Percentiles rank a stretch among this genome's conserved stretches.
Evolutionary conservation across 2,113 vertebrate genomes (phyloP).

Genomic region (Agelaius phoeniceus): DNA sequence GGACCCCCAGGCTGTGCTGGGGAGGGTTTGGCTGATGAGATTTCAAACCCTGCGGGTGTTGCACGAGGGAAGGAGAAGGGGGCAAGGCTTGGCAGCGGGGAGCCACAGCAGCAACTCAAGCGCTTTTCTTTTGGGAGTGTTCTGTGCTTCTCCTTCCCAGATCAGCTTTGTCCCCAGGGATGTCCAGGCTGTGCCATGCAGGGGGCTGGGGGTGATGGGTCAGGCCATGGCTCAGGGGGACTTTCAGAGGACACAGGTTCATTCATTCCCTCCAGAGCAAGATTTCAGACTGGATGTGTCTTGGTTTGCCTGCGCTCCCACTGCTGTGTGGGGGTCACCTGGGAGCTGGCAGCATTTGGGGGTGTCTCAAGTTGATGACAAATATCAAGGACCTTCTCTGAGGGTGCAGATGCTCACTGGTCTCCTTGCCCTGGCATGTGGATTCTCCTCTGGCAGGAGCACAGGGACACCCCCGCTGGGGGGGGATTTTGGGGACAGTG

Average conservation of each 20-base stretch:
- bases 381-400: rapidly evolving
- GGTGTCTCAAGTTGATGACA: background rate
- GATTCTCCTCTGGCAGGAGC: background rate
- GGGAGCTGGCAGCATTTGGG: background rate
- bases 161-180: background rate
- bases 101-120: background rate
- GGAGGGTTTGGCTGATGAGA: background rate
- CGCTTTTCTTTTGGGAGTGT: rapidly evolving
- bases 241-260: background rate
- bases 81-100: background rate
- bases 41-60: slow-evolving; percentile 23
- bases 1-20: background rate
- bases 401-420: background rate
- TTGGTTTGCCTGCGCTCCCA: background rate
- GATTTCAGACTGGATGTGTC: background rate
- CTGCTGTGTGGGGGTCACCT: background rate
- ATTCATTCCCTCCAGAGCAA: background rate
- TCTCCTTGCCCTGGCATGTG: background rate
- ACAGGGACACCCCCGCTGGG: rapidly evolving
- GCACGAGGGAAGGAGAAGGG: background rate
- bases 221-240: rapidly evolving
- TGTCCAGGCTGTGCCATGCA: rapidly evolving
- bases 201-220: background rate
- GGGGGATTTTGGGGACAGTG: background rate
- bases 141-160: background rate